phyloP scores from a whole-genome alignment of 2,113 vertebrate genomes.

The Boulengeromyrus knoepffleri region DNA sequence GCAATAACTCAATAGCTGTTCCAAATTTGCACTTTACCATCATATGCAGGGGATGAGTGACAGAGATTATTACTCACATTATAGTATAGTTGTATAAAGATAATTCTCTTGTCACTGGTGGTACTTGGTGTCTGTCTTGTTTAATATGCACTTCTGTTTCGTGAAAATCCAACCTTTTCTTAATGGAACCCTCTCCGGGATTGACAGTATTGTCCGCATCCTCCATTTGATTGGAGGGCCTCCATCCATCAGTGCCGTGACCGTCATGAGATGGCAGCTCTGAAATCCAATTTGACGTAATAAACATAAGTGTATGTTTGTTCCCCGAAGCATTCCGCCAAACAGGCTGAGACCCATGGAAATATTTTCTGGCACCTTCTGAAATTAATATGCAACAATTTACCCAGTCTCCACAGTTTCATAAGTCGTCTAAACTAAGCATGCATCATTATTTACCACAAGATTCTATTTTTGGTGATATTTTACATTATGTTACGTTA shows the following conservation, averaged over 20 bases:
- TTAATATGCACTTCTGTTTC: background rate
- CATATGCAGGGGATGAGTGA: conserved; percentile 12
- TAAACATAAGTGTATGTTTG: background rate
- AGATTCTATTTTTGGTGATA: background rate
- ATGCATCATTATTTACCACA: background rate
- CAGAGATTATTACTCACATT: background rate
- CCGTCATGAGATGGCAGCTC: background rate
- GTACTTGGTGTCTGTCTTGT: background rate
- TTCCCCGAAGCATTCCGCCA: background rate
- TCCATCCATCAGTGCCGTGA: background rate
- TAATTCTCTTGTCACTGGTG: background rate
- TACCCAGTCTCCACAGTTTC: background rate
- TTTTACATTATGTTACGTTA: background rate
- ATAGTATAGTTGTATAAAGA: background rate
- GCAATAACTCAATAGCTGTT: conserved; percentile 40
- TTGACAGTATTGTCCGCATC: background rate
- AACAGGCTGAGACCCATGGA: background rate
- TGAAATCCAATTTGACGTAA: conserved; percentile 14
- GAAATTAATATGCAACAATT: background rate
- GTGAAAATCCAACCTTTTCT: background rate
- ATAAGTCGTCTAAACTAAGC: background rate
- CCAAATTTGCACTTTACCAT: conserved; percentile 64
- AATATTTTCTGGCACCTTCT: background rate
- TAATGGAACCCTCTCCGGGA: background rate
- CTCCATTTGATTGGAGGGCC: background rate